Evolutionary conservation across 2,113 vertebrate genomes (phyloP), one percentile per base, ranked within the genome.

Genomic region (Platichthys stellatus): DNA sequence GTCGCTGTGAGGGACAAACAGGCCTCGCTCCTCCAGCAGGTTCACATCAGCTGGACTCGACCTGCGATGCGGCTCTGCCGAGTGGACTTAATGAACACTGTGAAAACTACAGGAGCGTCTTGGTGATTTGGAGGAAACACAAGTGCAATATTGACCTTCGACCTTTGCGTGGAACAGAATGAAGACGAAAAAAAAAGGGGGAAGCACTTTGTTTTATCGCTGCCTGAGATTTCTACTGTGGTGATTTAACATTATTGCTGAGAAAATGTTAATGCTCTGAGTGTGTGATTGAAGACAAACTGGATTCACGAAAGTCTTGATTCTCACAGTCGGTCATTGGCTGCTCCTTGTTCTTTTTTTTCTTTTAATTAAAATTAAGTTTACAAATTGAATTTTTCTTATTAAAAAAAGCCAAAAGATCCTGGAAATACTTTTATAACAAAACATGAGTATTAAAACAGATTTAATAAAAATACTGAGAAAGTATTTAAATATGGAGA

Each of bases 91-190:
- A 43, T 40, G 17, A n/a, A 80, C 74, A 69, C n/a, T 66, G 68
- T 72, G 59, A 82, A 83, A 61, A 68, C 43, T 14, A 43, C 23
- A 28, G 21, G 23, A 51, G 15, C 0, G 51, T 9, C 20, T 9
- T 20, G 8, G 51, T n/a, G 51, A 49, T 49, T 49, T 49, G 17
- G 4, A 15, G 26, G 40, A 49, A 31, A 60, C 17, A 69, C 20
- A 65, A 47, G 65, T 90, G 80, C 78, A 86, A 79, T 89, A 81
- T 61, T 63, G 51, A 54, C 51, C 51, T 15, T 51, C 18, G 64
- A 79, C 56, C 20, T 38, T 38, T 56, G 20, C 17, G 58, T 56
- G 73, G 49, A 70, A 45, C 31, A 20, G 31, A 77, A 8, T 24
- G 21, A 56, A 23, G 21, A 26, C 49, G 74, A 45, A 11, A 31